Percentiles rank a stretch among this genome's conserved stretches.
phyloP scores from a whole-genome alignment of 2,888 invertebrate genomes.

The Nesidiocoris tenuis region DNA sequence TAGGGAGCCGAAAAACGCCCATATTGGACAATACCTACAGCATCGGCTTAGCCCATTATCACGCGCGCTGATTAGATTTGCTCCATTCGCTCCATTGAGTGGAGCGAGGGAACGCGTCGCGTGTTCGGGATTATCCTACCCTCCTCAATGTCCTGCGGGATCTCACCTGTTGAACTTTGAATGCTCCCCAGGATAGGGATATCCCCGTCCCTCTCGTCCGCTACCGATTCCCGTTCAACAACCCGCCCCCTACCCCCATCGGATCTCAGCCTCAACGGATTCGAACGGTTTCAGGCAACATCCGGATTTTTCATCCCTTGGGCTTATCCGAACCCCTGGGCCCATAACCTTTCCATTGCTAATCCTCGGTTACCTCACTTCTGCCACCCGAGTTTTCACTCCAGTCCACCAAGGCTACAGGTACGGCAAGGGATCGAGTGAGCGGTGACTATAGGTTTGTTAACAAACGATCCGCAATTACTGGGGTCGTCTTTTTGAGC shows the following conservation, averaged over 20 bases:
- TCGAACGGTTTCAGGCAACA: neutral
- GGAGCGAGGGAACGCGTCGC: neutral
- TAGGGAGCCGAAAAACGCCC: too few relatives aligned
- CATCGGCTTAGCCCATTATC: neutral
- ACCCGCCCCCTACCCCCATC: neutral
- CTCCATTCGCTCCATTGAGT: neutral
- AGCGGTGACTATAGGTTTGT: constrained; percentile 32
- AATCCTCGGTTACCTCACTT: neutral
- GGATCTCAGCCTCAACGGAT: neutral
- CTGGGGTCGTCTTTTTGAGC: constrained; percentile 17
- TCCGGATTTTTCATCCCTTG: neutral
- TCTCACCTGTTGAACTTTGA: neutral
- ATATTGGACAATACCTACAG: too few relatives aligned
- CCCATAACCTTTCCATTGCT: neutral
- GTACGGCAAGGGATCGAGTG: neutral
- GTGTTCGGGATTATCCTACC: neutral
- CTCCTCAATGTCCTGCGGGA: neutral
- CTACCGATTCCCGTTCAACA: neutral
- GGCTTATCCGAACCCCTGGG: neutral
- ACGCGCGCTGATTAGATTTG: neutral
- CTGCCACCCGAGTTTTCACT: neutral
- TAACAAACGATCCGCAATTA: constrained; percentile 36
- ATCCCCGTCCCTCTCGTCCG: neutral
- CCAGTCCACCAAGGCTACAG: neutral
- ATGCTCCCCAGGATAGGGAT: neutral